These are phyloP conservation scores for Trachelipus rathkii DNA, from an alignment of 1,140 invertebrate genomes.

Conservation along the genomic window DNA sequence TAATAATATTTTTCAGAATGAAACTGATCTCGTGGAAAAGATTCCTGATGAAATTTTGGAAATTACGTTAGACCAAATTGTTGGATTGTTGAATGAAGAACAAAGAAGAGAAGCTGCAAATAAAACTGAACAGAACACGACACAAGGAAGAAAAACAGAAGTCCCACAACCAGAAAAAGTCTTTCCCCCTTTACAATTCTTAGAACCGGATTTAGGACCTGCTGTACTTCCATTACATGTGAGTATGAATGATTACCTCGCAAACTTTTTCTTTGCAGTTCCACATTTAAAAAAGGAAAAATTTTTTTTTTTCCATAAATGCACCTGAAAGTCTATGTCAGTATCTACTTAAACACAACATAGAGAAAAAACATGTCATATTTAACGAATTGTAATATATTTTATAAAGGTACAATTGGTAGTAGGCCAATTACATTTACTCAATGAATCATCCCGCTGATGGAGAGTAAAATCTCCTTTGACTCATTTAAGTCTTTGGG, in stretches of 20 bases:
- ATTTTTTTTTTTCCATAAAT: too few species aligned
- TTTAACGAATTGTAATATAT: too few species aligned
- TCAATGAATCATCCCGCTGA: too few species aligned
- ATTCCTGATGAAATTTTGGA: not conserved
- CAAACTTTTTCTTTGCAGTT: too few species aligned
- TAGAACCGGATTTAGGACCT: conserved; percentile 23
- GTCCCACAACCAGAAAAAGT: not conserved
- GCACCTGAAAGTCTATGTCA: too few species aligned
- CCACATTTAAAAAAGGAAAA: too few species aligned
- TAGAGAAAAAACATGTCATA: too few species aligned
- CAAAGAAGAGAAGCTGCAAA: not conserved
- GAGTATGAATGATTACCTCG: not conserved
- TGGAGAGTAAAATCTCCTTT: too few species aligned
- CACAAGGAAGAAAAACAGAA: not conserved
- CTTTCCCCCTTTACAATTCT: not conserved
- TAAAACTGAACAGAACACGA: not conserved
- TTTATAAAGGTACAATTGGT: too few species aligned
- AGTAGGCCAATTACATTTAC: too few species aligned
- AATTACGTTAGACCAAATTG: not conserved
- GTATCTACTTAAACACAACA: too few species aligned
- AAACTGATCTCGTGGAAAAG: not conserved
- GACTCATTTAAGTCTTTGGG: too few species aligned
- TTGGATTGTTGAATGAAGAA: not conserved
- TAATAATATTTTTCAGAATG: conserved; percentile 1
- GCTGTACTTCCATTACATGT: conserved; percentile 24